These are phyloP conservation scores for Hecatera dysodea DNA, from an alignment of 2,888 invertebrate genomes.

Conservation along the genomic window DNA sequence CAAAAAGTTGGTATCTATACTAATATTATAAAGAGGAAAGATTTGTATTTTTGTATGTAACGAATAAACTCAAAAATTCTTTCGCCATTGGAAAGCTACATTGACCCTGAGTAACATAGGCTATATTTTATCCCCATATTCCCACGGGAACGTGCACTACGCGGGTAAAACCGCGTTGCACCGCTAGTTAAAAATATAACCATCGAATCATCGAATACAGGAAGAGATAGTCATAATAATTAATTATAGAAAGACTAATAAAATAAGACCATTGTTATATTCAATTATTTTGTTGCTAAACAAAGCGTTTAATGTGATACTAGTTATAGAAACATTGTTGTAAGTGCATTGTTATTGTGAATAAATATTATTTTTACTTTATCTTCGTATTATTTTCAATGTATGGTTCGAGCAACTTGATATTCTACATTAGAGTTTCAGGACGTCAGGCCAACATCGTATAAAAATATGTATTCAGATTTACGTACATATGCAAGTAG, in stretches of 20 bases:
- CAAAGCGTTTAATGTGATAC: slow-evolving; percentile 80
- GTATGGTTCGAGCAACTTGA: background rate
- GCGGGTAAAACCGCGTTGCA: too few species aligned
- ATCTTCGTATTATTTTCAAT: slow-evolving; percentile 11
- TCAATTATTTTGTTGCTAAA: slow-evolving; percentile 33
- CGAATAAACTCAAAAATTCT: too few species aligned
- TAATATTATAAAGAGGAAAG: too few species aligned
- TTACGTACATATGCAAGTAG: background rate
- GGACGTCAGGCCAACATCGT: background rate
- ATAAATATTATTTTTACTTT: slow-evolving; percentile 49
- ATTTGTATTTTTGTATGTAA: too few species aligned
- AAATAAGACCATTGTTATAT: slow-evolving; percentile 33
- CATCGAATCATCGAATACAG: slow-evolving; percentile 33
- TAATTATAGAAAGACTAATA: background rate
- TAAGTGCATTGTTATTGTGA: slow-evolving; percentile 54
- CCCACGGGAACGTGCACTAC: too few species aligned
- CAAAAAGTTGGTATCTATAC: slow-evolving; percentile 8
- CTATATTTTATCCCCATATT: too few species aligned
- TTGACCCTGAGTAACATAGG: too few species aligned
- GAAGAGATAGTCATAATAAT: slow-evolving; percentile 25
- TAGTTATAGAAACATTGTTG: slow-evolving; percentile 72
- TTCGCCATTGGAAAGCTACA: too few species aligned
- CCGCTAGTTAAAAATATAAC: background rate
- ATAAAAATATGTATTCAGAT: too few species aligned
- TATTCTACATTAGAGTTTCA: slow-evolving; percentile 1